Percentiles rank a stretch among this genome's conserved stretches.
These are phyloP conservation scores for Vireo griseus DNA, from an alignment of 2,797 vertebrate species.

Conservation along the genomic window DNA sequence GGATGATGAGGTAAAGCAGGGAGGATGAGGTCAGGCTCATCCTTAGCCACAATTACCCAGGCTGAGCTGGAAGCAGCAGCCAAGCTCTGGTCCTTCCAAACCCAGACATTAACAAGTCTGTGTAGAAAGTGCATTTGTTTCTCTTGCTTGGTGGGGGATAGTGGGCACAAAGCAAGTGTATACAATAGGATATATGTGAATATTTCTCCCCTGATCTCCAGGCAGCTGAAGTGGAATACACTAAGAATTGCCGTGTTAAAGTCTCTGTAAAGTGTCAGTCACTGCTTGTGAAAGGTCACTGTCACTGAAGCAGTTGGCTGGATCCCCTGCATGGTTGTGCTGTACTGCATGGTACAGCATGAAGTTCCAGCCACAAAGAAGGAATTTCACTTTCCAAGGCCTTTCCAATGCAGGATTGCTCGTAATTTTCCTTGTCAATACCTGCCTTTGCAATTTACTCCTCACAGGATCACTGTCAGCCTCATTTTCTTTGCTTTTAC, in stretches of 20 bases:
- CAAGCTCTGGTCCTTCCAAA: neutral
- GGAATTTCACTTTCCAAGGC: neutral
- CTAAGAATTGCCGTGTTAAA: neutral
- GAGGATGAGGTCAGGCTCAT: neutral
- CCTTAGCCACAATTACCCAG: neutral
- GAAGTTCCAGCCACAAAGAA: neutral
- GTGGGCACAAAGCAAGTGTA: neutral
- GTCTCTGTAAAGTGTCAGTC: neutral
- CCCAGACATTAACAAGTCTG: neutral
- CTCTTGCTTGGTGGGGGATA: neutral
- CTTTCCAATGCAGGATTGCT: neutral
- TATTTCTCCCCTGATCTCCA: neutral
- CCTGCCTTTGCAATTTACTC: neutral
- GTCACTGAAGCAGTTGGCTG: neutral
- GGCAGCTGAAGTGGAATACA: neutral
- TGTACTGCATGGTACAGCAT: neutral
- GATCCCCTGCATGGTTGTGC: fast-evolving
- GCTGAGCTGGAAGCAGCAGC: neutral
- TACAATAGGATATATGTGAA: fast-evolving
- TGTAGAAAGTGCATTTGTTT: neutral
- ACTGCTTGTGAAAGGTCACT: fast-evolving
- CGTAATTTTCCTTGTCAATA: fast-evolving
- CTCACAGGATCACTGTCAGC: neutral
- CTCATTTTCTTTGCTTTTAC: slow-evolving; percentile 1
- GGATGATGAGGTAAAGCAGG: neutral